Conservation (phyloP, 2,888 invertebrate genomes). For the Dicycla oo region DNA sequence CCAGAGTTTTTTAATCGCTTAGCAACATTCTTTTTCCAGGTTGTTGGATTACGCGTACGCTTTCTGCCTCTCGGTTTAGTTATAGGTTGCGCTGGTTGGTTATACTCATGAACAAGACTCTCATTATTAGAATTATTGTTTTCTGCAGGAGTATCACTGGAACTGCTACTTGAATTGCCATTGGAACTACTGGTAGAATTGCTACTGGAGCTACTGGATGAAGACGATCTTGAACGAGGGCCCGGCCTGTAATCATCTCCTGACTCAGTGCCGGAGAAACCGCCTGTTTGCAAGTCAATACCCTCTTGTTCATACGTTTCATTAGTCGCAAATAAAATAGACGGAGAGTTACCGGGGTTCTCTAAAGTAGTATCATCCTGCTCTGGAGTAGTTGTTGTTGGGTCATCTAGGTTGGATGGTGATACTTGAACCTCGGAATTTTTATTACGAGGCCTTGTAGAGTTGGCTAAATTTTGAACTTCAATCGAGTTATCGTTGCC, state of each 20-base stretch:
- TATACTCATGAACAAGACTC: slow-evolving; percentile 8
- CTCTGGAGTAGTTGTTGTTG: neutral
- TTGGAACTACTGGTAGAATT: slow-evolving; percentile 5
- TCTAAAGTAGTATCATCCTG: no score
- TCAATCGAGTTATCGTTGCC: no score
- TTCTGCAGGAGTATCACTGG: slow-evolving; percentile 10
- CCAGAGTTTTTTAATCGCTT: slow-evolving; percentile 36
- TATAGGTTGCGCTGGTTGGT: neutral
- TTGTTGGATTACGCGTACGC: slow-evolving; percentile 34
- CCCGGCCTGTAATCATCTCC: neutral
- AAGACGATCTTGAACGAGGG: slow-evolving; percentile 11
- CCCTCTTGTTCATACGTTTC: no score
- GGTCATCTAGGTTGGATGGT: neutral
- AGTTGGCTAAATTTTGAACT: neutral
- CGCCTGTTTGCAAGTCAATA: neutral
- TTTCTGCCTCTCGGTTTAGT: slow-evolving; percentile 36
- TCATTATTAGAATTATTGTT: slow-evolving; percentile 10
- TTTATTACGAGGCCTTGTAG: neutral
- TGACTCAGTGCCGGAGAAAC: neutral
- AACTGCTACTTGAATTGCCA: slow-evolving; percentile 9
- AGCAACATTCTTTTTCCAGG: slow-evolving; percentile 35
- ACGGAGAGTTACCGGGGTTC: no score
- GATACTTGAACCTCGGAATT: neutral
- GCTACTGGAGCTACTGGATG: slow-evolving; percentile 14
- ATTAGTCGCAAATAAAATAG: no score